Evolutionary conservation across 1,140 invertebrate genomes (phyloP).

Genomic region (Cataglyphis hispanica): DNA sequence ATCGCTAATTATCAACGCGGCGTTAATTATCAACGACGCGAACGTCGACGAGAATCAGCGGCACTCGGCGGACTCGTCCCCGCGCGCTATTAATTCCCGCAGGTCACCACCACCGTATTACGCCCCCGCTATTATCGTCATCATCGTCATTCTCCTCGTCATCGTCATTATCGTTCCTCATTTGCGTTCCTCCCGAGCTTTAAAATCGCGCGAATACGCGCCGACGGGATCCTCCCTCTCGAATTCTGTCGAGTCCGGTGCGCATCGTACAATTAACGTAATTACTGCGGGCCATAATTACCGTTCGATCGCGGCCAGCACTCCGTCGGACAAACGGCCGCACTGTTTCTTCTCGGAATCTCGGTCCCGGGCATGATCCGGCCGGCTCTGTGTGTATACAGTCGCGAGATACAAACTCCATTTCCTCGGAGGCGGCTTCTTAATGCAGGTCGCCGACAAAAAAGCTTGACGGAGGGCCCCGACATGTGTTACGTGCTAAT

Average conservation of each 20-base stretch:
- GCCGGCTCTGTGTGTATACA: neutral
- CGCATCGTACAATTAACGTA: slow-evolving; percentile 67
- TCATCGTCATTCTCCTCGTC: slow-evolving; percentile 23
- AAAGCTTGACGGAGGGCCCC: slow-evolving; percentile 35
- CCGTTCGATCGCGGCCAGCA: slow-evolving; percentile 63
- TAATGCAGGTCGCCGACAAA: slow-evolving; percentile 52
- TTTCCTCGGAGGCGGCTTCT: slow-evolving; percentile 52
- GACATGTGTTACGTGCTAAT: slow-evolving; percentile 72
- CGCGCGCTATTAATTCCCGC: slow-evolving; percentile 61
- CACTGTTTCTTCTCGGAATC: slow-evolving; percentile 65
- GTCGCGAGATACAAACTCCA: slow-evolving; percentile 59
- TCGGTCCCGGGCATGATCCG: slow-evolving; percentile 14
- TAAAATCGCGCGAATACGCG: neutral
- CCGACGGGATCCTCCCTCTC: neutral
- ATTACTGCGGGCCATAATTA: slow-evolving; percentile 72
- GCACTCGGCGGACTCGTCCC: slow-evolving; percentile 4
- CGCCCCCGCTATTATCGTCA: slow-evolving; percentile 33
- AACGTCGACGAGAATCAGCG: slow-evolving; percentile 52
- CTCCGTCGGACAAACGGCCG: slow-evolving; percentile 43
- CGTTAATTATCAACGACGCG: slow-evolving; percentile 5
- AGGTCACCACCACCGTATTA: neutral
- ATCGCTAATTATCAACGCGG: neutral
- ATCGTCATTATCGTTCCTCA: slow-evolving; percentile 1
- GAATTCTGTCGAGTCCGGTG: neutral
- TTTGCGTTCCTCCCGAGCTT: neutral